phyloP scores from a whole-genome alignment of 2,113 vertebrate species.

The Puma concolor region DNA sequence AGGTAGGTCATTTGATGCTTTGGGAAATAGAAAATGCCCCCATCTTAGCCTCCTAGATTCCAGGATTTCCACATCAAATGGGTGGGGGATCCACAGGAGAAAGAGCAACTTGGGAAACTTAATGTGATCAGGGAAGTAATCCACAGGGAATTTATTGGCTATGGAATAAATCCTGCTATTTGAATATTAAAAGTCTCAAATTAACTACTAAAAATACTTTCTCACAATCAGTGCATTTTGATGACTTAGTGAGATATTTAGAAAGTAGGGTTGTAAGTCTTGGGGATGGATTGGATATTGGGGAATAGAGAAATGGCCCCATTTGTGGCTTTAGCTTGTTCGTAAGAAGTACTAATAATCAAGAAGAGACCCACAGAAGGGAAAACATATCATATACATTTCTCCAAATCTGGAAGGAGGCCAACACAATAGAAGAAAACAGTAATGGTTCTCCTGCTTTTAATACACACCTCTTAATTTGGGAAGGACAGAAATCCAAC shows the following conservation, averaged over 20 bases:
- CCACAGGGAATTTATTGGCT: background rate
- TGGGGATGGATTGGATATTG: background rate
- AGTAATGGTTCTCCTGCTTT: background rate
- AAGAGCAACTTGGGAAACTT: background rate
- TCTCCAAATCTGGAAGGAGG: background rate
- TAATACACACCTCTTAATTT: background rate
- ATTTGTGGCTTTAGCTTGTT: conserved; percentile 1
- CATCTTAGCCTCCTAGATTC: background rate
- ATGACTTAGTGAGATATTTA: background rate
- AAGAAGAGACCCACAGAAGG: background rate
- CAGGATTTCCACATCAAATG: background rate
- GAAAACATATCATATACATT: background rate
- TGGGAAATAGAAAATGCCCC: background rate
- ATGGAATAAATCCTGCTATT: background rate
- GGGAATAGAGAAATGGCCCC: background rate
- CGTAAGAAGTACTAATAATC: background rate
- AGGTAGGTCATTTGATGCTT: conserved; percentile 18
- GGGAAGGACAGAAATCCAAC: background rate
- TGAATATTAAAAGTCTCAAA: background rate
- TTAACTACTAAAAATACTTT: background rate
- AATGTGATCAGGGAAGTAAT: background rate
- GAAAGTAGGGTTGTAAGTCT: background rate
- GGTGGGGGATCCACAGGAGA: background rate
- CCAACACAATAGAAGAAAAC: background rate
- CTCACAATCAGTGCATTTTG: background rate